Conservation (phyloP, 1,140 invertebrate species). For the Odontomachus brunneus region DNA sequence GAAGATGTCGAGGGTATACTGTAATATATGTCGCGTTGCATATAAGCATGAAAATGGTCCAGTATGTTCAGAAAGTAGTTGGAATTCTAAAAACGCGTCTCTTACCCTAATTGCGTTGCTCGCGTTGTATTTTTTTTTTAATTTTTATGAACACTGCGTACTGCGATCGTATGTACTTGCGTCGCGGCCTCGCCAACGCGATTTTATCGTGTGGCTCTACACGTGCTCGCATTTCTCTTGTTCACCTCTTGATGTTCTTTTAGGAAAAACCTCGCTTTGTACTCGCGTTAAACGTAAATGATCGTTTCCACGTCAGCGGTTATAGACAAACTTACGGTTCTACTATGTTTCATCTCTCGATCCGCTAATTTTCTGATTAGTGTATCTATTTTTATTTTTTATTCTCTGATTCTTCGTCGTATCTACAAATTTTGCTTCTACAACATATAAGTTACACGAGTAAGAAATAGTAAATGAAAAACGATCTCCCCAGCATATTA, state of each 20-base stretch:
- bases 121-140: background rate
- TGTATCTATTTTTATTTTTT: too few species aligned
- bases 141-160: conserved; percentile 30
- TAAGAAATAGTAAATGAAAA: conserved; percentile 48
- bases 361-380: background rate
- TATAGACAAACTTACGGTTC: conserved; percentile 11
- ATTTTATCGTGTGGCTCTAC: background rate
- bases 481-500: conserved; percentile 25
- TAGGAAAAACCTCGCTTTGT: conserved; percentile 64
- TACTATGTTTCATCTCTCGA: conserved; percentile 7
- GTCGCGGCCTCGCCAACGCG: conserved; percentile 1
- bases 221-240: background rate
- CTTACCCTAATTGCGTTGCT: conserved; percentile 53
- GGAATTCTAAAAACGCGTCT: conserved; percentile 29
- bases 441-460: conserved; percentile 56
- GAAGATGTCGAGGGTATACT: background rate
- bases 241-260: conserved; percentile 34
- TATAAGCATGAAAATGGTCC: conserved; percentile 25
- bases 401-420: conserved; percentile 36
- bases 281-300: conserved; percentile 64
- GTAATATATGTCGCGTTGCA: conserved; percentile 7
- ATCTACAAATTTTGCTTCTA: conserved; percentile 77
- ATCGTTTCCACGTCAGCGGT: conserved; percentile 6
- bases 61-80: conserved; percentile 23
- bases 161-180: conserved; percentile 18